phyloP scores from a whole-genome alignment of 2,113 vertebrate species.

The Ictidomys tridecemlineatus region DNA sequence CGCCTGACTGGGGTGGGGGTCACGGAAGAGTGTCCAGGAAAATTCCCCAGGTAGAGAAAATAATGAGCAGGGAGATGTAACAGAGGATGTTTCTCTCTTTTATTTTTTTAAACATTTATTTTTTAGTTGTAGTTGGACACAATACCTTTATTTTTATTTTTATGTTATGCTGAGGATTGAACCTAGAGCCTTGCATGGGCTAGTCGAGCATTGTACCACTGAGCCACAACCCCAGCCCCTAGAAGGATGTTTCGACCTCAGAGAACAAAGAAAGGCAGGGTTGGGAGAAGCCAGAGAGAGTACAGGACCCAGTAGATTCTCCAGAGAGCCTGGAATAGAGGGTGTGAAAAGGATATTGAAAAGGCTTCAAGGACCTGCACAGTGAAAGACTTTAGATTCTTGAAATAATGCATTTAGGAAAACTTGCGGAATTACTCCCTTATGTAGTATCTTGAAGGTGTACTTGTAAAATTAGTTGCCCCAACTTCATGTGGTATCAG shows the following conservation, averaged over 20 bases:
- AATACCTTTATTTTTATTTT: no score
- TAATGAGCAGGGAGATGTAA: neutral
- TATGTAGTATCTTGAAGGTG: neutral
- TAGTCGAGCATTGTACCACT: no score
- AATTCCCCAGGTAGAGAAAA: neutral
- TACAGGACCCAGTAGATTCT: neutral
- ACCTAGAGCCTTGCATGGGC: no score
- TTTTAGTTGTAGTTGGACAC: no score
- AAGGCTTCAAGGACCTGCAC: neutral
- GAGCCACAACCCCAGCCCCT: no score
- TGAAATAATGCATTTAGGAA: neutral
- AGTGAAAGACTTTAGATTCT: neutral
- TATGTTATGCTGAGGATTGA: no score
- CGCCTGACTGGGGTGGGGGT: accelerated
- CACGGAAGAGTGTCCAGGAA: neutral
- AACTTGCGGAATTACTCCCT: neutral
- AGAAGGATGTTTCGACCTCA: neutral
- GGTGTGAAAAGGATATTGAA: neutral
- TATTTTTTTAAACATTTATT: no score
- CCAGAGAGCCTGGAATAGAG: accelerated
- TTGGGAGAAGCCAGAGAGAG: neutral
- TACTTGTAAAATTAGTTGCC: neutral
- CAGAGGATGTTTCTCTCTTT: neutral
- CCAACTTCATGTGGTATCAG: neutral
- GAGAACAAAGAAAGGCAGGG: neutral